Conservation (phyloP, 2,113 vertebrate genomes). For the Tragelaphus scriptus region DNA sequence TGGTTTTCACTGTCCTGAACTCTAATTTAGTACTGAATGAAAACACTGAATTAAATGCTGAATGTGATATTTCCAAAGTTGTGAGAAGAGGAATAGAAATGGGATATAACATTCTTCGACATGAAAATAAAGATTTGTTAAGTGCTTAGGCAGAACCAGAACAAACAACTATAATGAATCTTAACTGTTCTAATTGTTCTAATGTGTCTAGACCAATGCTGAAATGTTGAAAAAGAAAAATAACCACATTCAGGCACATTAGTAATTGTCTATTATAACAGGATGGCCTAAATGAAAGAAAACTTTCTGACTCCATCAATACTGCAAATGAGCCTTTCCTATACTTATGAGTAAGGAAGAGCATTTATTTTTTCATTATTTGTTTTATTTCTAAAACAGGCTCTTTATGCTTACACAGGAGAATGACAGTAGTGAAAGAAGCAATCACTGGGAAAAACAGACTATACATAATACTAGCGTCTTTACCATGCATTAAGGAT, state of each 20-base stretch:
- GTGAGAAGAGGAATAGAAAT: neutral
- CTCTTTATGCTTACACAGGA: neutral
- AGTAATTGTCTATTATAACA: neutral
- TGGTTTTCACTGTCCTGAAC: neutral
- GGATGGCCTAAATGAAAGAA: neutral
- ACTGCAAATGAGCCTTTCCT: neutral
- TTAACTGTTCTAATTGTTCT: neutral
- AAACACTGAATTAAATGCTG: neutral
- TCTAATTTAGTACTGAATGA: neutral
- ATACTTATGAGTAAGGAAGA: neutral
- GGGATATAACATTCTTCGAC: neutral
- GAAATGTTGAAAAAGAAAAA: constrained; percentile 13
- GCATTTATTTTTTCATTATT: constrained; percentile 20
- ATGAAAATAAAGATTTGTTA: neutral
- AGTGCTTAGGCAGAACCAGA: neutral
- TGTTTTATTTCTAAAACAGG: constrained; percentile 31
- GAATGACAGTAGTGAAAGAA: neutral
- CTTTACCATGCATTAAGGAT: neutral
- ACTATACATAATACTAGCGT: neutral
- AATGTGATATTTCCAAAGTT: neutral
- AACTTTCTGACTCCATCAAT: neutral
- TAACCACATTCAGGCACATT: neutral
- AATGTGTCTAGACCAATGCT: neutral
- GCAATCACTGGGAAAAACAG: neutral
- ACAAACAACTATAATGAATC: neutral